Base-by-base conservation (phyloP, 2,888 invertebrate genomes). In the Apodemia duryi region DNA sequence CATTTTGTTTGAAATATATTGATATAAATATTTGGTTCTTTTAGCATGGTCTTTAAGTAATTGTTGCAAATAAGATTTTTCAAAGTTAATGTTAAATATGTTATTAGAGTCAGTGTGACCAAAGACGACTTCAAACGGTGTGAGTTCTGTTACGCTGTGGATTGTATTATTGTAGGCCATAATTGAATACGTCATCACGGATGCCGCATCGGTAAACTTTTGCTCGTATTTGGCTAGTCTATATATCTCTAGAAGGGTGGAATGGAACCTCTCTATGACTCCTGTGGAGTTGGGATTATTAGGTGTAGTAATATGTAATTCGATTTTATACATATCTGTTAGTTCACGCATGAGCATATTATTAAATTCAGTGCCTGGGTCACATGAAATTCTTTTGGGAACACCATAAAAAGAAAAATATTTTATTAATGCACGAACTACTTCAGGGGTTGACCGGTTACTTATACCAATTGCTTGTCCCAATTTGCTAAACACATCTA, bases 151-250 rank as follows among this genome's bases (percentile, higher is more conserved):
- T 1, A 65, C 54, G 0, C 68, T 67, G 61, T 74, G 73, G 1
- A 74, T 76, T 0, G 71, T 68, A 35, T 76, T 57, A 62, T 76
- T 77, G 35, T 75, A 75, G 21, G 73, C 66, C 68, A 73, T 72
- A 10, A 74, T 67, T 0, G 74, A 61, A 51, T 73, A 76, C 0
- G 71, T 73, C 75, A 76, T 77, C 1, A 74, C 70, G 0, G 68
- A 64, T 49, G 70, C 68, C 3, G 71, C 72, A 64, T 74, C 74
- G 2, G 67, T 67, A 9, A 65, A 49, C 43, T 70, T 72, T 28
- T 65, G 32, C 63, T 75, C 70, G 41, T 74, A 74, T 64, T 75
- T 75, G 0, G 75, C 75, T 28, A 76, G 41, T 13, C 74, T 62
- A 54, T 75, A 75, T 1, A 76, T 75, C 66, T 75, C 74, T 32